Conservation (phyloP, 1,140 invertebrate genomes). For the Drosophila cardini region DNA sequence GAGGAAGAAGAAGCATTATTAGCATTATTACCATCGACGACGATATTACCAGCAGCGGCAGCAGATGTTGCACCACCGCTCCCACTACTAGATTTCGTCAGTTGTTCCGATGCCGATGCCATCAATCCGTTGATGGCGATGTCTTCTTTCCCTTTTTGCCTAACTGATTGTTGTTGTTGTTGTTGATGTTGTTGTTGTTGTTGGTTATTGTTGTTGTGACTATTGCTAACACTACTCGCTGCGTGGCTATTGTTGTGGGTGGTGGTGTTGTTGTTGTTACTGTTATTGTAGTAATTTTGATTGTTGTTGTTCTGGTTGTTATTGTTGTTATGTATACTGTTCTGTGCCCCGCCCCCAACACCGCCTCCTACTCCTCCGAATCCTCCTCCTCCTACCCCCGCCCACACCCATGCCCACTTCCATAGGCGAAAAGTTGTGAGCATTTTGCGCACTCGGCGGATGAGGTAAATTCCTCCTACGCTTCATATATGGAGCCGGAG, state of each 20-base stretch:
- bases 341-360: conserved; percentile 59
- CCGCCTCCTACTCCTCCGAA: conserved; percentile 47
- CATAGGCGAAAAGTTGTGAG: conserved; percentile 81
- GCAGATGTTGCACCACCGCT: conserved; percentile 74
- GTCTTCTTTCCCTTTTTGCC: conserved; percentile 84
- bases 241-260: conserved; percentile 45
- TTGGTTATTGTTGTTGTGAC: conserved; percentile 57
- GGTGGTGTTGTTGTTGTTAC: conserved; percentile 49
- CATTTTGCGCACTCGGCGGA: conserved; percentile 82
- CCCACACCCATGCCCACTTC: conserved; percentile 38
- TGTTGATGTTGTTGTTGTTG: conserved; percentile 52
- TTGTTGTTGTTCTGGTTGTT: conserved; percentile 43
- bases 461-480: conserved; percentile 76
- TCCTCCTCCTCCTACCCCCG: conserved; percentile 24
- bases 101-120: conserved; percentile 73
- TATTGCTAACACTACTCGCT: conserved; percentile 78
- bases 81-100: conserved; percentile 84
- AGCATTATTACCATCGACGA: conserved; percentile 84
- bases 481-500: conserved; percentile 75
- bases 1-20: conserved; percentile 85
- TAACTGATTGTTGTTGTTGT: conserved; percentile 52
- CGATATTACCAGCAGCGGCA: conserved; percentile 80
- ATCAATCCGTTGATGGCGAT: conserved; percentile 70
- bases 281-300: conserved; percentile 55
- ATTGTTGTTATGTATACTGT: conserved; percentile 60